Percentiles rank a stretch among this genome's conserved stretches.
These are phyloP conservation scores for Epinotia ramella DNA, from an alignment of 2,888 invertebrate genomes.

Conservation along the genomic window DNA sequence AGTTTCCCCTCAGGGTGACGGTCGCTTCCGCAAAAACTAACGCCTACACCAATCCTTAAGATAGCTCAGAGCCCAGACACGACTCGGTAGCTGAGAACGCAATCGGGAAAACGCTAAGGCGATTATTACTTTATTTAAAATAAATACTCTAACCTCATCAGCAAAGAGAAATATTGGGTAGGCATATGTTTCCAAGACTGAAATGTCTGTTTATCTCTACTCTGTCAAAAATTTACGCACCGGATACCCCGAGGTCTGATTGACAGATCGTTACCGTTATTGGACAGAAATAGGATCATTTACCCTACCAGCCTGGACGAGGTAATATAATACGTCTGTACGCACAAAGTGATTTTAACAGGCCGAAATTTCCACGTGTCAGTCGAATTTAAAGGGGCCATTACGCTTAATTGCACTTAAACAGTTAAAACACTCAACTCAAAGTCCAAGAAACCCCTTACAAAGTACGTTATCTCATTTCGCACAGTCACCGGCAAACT, in stretches of 20 bases:
- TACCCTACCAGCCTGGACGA: background rate
- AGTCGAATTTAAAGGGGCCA: constrained; percentile 25
- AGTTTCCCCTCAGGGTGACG: too few species aligned
- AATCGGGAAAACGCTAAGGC: too few species aligned
- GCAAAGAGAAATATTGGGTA: too few species aligned
- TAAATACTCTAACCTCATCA: too few species aligned
- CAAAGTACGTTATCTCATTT: constrained; percentile 27
- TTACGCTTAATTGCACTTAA: constrained; percentile 39
- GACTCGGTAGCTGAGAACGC: too few species aligned
- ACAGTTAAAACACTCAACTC: constrained; percentile 32
- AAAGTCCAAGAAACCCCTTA: constrained; percentile 30
- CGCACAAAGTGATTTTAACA: background rate
- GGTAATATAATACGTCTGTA: constrained; percentile 9
- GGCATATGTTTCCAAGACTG: background rate
- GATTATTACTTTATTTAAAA: too few species aligned
- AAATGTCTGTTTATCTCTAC: background rate
- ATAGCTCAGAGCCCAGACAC: too few species aligned
- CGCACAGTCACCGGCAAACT: background rate
- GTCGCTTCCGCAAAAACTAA: too few species aligned
- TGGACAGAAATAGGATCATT: background rate
- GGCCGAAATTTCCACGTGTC: background rate
- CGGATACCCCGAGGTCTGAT: background rate
- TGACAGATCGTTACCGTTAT: background rate
- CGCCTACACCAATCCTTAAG: too few species aligned
- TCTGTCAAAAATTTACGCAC: background rate